Evolutionary conservation across 2,113 vertebrate genomes (phyloP), one percentile per base, ranked within the genome.

Genomic region (Carassius gibelio): DNA sequence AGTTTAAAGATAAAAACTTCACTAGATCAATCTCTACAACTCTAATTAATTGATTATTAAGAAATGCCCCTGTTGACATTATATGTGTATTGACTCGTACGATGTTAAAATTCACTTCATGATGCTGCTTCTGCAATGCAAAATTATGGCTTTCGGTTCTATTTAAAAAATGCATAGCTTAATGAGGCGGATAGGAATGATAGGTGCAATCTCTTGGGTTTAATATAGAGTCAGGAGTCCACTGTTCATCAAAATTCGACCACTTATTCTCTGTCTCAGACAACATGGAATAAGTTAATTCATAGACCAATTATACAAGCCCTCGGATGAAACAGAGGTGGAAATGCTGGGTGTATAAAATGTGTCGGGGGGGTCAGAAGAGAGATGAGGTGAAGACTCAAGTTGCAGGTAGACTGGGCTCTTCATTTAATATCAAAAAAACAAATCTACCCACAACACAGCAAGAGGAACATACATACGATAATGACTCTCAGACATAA

Each of bases 141-240:
- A 69, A 82, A 69, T 57, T 52, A 3, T 69, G 64, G 45, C 62
- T 34, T 82, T 50, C 10, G 5, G 61, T 21, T 55, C 23, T 15
- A 36, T 71, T 69, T 21, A n/a, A 81, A 55, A 82, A 15, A 71
- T 57, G 30, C 62, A 82, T 55, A 50, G 64, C n/a, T 82, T 82
- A 71, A 82, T 82, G 66, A 71, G 78, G 11, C 19, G 9, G 64
- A 57, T 55, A 36, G 45, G 64, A 82, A 71, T 82, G 48, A 82
- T 34, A 52, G 80, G 80, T 1, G 26, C 45, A 64, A 71, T 71
- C 80, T 82, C 80, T 69, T 13, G 64, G 80, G 62, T 52, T 81
- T 71, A 82, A 57, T 57, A 57, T 66, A 66, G 78, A 30, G 61
- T 48, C 9, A 0, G n/a, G 15, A 55, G 48, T 55, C 48, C 3